A percentile compares a stretch with the other conserved stretches of the same genome.
These are phyloP conservation scores for Pollachius pollachius DNA, from an alignment of 2,113 vertebrate species.

Conservation along the genomic window DNA sequence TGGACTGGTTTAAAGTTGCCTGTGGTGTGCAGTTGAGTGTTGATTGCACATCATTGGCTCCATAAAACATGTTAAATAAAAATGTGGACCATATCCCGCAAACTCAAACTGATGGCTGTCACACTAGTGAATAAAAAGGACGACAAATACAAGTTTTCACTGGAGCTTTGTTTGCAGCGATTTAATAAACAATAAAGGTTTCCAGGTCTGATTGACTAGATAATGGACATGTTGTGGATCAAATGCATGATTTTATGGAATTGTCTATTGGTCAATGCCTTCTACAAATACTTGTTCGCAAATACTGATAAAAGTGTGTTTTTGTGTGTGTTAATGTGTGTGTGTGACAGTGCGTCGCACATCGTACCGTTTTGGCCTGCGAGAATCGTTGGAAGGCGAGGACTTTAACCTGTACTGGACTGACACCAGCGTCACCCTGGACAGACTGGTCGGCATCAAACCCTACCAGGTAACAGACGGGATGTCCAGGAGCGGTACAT, in stretches of 20 bases:
- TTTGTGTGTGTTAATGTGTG: not conserved
- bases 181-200: too few relatives aligned
- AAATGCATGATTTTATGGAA: too few relatives aligned
- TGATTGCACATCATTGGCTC: slow-evolving; percentile 16
- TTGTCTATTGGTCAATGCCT: too few relatives aligned
- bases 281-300: too few relatives aligned
- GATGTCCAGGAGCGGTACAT: not conserved
- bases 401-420: slow-evolving; percentile 57
- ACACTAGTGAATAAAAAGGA: too few relatives aligned
- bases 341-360: slow-evolving; percentile 44
- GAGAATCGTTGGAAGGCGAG: slow-evolving; percentile 39
- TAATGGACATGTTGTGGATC: too few relatives aligned
- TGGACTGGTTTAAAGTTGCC: not conserved
- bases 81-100: too few relatives aligned
- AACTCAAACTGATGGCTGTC: too few relatives aligned
- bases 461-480: slow-evolving; percentile 48
- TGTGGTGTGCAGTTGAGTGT: slow-evolving; percentile 20
- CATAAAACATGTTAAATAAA: slow-evolving; percentile 9
- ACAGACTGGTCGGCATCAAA: slow-evolving; percentile 59
- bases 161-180: too few relatives aligned
- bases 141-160: too few relatives aligned
- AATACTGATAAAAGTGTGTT: not conserved
- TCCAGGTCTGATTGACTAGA: too few relatives aligned
- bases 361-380: slow-evolving; percentile 46
- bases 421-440: slow-evolving; percentile 46